These are phyloP conservation scores for Colletes collaris DNA, from an alignment of 2,888 invertebrate genomes.

Conservation along the genomic window DNA sequence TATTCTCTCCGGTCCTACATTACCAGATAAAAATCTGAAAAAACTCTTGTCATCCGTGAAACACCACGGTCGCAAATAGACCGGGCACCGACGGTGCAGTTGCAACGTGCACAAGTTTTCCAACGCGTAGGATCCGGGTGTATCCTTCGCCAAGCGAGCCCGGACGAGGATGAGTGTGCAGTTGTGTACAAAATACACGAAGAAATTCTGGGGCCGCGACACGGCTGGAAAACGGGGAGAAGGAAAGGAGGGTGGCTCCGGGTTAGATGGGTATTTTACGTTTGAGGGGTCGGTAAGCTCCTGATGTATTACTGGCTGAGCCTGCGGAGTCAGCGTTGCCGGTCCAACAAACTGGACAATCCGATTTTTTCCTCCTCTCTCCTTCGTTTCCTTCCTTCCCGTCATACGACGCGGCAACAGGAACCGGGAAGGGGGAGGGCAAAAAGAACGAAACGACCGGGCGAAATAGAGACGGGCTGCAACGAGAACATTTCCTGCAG, in stretches of 20 bases:
- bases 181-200: slow-evolving; percentile 48
- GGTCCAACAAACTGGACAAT: slow-evolving; percentile 72
- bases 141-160: slow-evolving; percentile 12
- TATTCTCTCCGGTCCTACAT: no score
- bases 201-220: slow-evolving; percentile 33
- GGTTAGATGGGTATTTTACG: slow-evolving; percentile 76
- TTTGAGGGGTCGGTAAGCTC: slow-evolving; percentile 77
- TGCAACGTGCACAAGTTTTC: slow-evolving; percentile 42
- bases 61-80: slow-evolving; percentile 2
- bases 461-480: background rate
- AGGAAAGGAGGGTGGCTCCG: slow-evolving; percentile 17
- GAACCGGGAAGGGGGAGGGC: slow-evolving; percentile 13
- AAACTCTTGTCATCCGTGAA: background rate
- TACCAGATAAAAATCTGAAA: background rate
- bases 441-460: background rate
- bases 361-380: slow-evolving; percentile 55
- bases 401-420: slow-evolving; percentile 1
- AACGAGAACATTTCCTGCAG: slow-evolving; percentile 28
- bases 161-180: background rate
- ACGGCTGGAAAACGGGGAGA: slow-evolving; percentile 9
- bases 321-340: slow-evolving; percentile 78
- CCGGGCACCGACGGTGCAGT: background rate
- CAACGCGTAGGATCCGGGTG: slow-evolving; percentile 4
- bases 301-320: slow-evolving; percentile 79
- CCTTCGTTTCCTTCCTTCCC: slow-evolving; percentile 5